A percentile compares a stretch with the other conserved stretches of the same genome.
These are phyloP conservation scores for Eupsittula cactorum DNA, from an alignment of 2,113 vertebrate species.

Conservation along the genomic window DNA sequence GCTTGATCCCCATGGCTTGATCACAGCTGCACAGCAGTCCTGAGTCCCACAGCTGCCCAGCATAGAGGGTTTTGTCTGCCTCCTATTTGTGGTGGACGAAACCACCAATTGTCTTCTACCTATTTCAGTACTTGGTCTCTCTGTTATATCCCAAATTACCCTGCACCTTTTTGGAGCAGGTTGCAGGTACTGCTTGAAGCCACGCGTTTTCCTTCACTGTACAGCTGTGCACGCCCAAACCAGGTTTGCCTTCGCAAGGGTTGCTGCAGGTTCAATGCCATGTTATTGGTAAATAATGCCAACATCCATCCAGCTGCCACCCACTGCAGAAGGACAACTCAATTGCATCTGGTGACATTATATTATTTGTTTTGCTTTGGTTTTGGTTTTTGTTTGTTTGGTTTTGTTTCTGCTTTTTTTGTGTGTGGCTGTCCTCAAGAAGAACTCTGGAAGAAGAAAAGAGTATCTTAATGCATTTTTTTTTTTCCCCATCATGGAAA, in stretches of 20 bases:
- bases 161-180: not conserved
- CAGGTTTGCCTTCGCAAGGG: not conserved
- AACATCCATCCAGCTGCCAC: not conserved
- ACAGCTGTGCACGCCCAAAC: not conserved
- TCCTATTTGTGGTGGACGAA: not conserved
- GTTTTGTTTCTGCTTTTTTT: no score
- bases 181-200: not conserved
- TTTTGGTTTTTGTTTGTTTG: not conserved
- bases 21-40: accelerated
- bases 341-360: not conserved
- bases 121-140: not conserved
- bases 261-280: not conserved
- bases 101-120: not conserved
- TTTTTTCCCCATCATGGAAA: not conserved
- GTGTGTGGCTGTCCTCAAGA: not conserved
- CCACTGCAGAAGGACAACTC: not conserved
- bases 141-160: accelerated
- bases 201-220: accelerated
- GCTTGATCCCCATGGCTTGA: not conserved
- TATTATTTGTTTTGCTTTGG: not conserved
- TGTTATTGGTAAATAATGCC: not conserved
- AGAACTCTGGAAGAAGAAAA: not conserved
- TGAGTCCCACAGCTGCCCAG: not conserved
- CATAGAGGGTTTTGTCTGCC: not conserved
- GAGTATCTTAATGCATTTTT: no score